A percentile compares a stretch with the other conserved stretches of the same genome.
phyloP scores from a whole-genome alignment of 2,797 vertebrate species.

The Hybognathus amarus region DNA sequence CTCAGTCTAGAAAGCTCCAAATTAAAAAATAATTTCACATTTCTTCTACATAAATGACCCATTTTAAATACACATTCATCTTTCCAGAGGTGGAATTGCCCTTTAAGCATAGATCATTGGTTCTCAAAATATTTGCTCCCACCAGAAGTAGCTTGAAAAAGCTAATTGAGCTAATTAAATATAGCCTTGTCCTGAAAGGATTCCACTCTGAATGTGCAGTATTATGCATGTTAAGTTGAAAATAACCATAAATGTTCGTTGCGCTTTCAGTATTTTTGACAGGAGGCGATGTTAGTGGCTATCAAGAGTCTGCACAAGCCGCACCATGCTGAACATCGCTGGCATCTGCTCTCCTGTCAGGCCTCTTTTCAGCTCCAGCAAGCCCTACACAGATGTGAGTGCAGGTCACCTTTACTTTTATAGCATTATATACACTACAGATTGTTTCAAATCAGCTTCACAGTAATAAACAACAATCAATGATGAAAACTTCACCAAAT shows the following conservation, averaged over 20 bases:
- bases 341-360: slow-evolving; percentile 80
- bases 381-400: slow-evolving; percentile 86
- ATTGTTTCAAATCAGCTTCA: background rate
- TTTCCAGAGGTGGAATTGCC: too few relatives aligned
- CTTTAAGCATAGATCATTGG: too few relatives aligned
- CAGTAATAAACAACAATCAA: background rate
- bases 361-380: slow-evolving; percentile 88
- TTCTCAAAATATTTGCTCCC: background rate
- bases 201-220: background rate
- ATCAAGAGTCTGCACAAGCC: slow-evolving; percentile 90
- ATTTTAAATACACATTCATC: too few relatives aligned
- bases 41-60: too few relatives aligned
- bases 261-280: slow-evolving; percentile 43
- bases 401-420: background rate
- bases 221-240: background rate
- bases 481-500: background rate
- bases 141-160: background rate
- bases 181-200: background rate
- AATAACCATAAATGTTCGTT: background rate
- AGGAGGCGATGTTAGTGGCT: slow-evolving; percentile 92
- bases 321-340: slow-evolving; percentile 87
- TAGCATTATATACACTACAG: background rate
- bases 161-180: background rate
- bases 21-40: too few relatives aligned
- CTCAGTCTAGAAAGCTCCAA: too few relatives aligned